Conservation (phyloP, 2,797 vertebrate genomes). For the Coccyzus lansbergi region DNA sequence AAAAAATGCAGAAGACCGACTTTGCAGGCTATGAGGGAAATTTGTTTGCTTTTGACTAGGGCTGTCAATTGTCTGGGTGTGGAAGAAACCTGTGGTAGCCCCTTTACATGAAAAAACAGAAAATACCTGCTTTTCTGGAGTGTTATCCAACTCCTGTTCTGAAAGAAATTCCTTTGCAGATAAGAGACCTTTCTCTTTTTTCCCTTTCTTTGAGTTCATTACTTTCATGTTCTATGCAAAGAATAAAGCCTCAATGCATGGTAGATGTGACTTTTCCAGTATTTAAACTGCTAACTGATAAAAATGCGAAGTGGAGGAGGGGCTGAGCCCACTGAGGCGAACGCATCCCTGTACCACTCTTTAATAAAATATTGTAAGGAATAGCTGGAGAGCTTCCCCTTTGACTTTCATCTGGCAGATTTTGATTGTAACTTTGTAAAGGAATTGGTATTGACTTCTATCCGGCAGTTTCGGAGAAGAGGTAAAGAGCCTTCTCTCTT, state of each 20-base stretch:
- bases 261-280: conserved; percentile 10
- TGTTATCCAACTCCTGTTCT: not conserved
- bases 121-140: not conserved
- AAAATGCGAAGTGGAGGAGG: not conserved
- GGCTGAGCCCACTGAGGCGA: conserved; percentile 63
- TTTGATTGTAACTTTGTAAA: conserved; percentile 75
- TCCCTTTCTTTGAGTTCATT: conserved; percentile 16
- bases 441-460: conserved; percentile 86
- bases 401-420: conserved; percentile 79
- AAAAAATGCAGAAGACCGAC: conserved; percentile 60
- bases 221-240: conserved; percentile 6
- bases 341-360: conserved; percentile 66
- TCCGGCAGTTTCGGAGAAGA: conserved; percentile 74
- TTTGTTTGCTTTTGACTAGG: conserved; percentile 56
- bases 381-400: conserved; percentile 56
- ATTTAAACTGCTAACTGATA: conserved; percentile 51
- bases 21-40: conserved; percentile 15
- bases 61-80: conserved; percentile 10
- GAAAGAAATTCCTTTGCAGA: conserved; percentile 31
- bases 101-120: conserved; percentile 25
- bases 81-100: not conserved
- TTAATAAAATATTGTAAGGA: conserved; percentile 62
- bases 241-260: not conserved
- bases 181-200: not conserved
- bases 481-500: conserved; percentile 71